These are phyloP conservation scores for Myxocyprinus asiaticus DNA, from an alignment of 2,113 vertebrate species.

Conservation along the genomic window DNA sequence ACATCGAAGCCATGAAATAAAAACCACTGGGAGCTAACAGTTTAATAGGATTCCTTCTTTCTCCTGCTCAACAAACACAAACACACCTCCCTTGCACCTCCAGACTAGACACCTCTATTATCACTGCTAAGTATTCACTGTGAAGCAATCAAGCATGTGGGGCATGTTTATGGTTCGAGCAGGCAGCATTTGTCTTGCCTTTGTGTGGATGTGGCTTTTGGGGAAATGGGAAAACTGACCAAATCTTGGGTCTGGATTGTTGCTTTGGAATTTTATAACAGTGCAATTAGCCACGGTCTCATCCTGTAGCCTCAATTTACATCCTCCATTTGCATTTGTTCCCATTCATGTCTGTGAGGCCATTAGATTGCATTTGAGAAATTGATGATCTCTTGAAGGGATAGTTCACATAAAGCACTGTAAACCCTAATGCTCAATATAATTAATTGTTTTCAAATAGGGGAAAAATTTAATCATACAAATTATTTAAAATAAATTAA, in stretches of 20 bases:
- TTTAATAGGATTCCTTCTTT: conserved; percentile 9
- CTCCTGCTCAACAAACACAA: not conserved
- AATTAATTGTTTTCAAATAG: no score
- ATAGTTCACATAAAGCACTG: no score
- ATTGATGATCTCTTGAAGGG: no score
- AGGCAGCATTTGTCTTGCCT: conserved; percentile 49
- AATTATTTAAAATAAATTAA: no score
- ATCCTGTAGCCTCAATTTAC: conserved; percentile 47
- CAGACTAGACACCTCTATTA: conserved; percentile 49
- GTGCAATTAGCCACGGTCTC: conserved; percentile 48
- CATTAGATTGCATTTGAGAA: not conserved
- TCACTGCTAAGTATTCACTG: conserved; percentile 52
- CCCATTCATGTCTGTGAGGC: not conserved
- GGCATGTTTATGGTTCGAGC: conserved; percentile 54
- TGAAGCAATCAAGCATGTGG: conserved; percentile 53
- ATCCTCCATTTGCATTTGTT: conserved; percentile 46
- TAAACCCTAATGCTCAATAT: no score
- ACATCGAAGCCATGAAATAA: conserved; percentile 30
- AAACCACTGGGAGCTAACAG: not conserved
- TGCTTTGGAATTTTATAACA: conserved; percentile 58
- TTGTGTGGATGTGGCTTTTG: conserved; percentile 47
- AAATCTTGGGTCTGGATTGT: conserved; percentile 13
- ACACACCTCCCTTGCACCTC: conserved; percentile 8
- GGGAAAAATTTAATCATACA: no score
- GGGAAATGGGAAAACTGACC: conserved; percentile 41